Evolutionary conservation across 2,888 invertebrate species (phyloP), one percentile per base, ranked within the genome.

Genomic region (Acleris sparsana): DNA sequence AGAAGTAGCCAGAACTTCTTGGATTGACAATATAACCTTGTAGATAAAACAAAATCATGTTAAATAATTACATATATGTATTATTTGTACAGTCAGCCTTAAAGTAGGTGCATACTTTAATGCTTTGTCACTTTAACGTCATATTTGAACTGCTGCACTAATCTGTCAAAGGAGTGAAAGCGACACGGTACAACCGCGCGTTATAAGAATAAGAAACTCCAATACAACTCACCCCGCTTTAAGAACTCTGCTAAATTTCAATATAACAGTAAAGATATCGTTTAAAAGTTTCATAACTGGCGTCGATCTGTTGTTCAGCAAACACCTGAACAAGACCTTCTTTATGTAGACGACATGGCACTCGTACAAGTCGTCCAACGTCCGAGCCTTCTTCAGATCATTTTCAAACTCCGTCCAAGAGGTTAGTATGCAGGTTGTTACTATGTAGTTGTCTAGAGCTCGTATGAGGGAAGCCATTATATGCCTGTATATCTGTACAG

Each of bases 351-450:
- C 90, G 11, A 95, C 95, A 73, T 97, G 96, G 25, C 94, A 94
- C 16, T 94, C 91, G 74, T 97, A 96, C 17, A 97, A 86, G 69
- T 95, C 95, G 75, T 97, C 97, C 9, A 97, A 82, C 0, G 95
- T 95, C 20, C 93, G 89, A 0, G 95, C 95, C 58, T 93, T 92
- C 72, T 93, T 88, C 52, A 97, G 80, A 74, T 95, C 95, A 68
- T 94, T 94, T 74, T 96, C 95, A 71, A 97, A 95, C 68, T 95
- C 94, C 2, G 94, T 93, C 97, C 97, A 97, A 2, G 96, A 95
- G 0, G 94, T 93, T 60, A 96, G 94, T 33, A 97, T 89, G 33
- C 96, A 96, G 59, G 95, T 96, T 0, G 96, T 95, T 1, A 95
- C 95, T 61, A 97, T 94, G 80, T 97, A 97, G 85, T 95, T 96